Percentiles rank a stretch among this genome's conserved stretches.
These are phyloP conservation scores for Probosciger aterrimus DNA, from an alignment of 2,113 vertebrate genomes.

Conservation along the genomic window DNA sequence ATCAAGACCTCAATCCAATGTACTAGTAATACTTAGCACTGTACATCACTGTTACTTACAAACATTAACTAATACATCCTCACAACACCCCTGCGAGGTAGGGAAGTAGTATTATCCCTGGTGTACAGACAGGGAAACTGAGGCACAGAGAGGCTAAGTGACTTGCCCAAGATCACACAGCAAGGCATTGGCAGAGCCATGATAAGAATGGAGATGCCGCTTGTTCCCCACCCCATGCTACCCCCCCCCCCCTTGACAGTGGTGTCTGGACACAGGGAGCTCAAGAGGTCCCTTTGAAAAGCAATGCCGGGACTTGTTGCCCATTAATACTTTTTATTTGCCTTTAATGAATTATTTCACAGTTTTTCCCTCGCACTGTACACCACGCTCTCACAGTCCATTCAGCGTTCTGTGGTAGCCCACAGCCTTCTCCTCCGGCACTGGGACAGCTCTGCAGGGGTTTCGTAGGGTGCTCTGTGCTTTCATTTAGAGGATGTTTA, in stretches of 20 bases:
- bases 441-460: conserved; percentile 40
- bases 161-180: conserved; percentile 11
- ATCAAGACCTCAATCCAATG: conserved; percentile 52
- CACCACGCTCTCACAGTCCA: conserved; percentile 7
- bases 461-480: conserved; percentile 46
- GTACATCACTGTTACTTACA: conserved; percentile 62
- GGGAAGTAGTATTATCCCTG: conserved; percentile 42
- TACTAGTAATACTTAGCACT: conserved; percentile 58
- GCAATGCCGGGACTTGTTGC: conserved; percentile 56
- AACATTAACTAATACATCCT: conserved; percentile 58
- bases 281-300: conserved; percentile 39
- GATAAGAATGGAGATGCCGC: background rate
- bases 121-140: conserved; percentile 34
- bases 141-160: conserved; percentile 50
- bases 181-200: conserved; percentile 1
- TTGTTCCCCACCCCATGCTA: background rate
- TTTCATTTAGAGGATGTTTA: conserved; percentile 64
- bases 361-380: conserved; percentile 53
- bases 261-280: background rate
- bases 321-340: conserved; percentile 69
- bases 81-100: conserved; percentile 71
- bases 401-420: conserved; percentile 1
- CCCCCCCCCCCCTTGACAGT: background rate
- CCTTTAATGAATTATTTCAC: conserved; percentile 60
- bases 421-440: conserved; percentile 23